Base-by-base conservation (phyloP, 2,888 invertebrate genomes). In the Cephus sareptanus region DNA sequence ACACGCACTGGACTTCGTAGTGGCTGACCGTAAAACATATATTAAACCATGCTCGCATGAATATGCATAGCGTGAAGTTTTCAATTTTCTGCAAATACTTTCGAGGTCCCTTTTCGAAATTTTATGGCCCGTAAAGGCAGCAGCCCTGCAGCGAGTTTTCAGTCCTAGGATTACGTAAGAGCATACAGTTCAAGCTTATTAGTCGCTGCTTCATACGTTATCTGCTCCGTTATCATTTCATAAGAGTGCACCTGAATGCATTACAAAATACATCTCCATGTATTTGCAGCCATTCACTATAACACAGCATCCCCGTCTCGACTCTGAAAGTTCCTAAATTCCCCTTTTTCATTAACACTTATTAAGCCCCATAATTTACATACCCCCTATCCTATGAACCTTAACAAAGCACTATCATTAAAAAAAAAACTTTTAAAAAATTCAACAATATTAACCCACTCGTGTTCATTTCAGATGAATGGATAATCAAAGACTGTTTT, bases 71-170 rank as follows among this genome's bases (percentile, higher is more conserved):
- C 86, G 86, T 88, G 86, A 87, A 90, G 88, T 89, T 90, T 90
- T 90, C 90, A 89, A 90, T 90, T 90, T 90, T 86, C 87, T 82
- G 85, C 86, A 86, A 90, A 89, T 89, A 90, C 88, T 90, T 89
- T 88, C 85, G 83, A 83, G 85, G 83, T 82, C 83, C 87, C 86
- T 89, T 88, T 89, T 84, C 86, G 84, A 86, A 84, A 85, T 89
- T 91, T 90, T 90, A 91, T 88, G 87, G 87, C 85, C 86, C 87
- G 89, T 89, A 89, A 90, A 90, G 87, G 83, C 77, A 79, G 75
- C 76, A 34, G 71, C 78, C 79, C 81, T 81, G 83, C 83, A 83
- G 83, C 85, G 76, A 74, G 75, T 77, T 83, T 75, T 74, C 82
- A 79, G 81, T 80, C 80, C 68, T 76, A 79, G 82, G 82, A 82